phyloP scores from a whole-genome alignment of 2,888 invertebrate species.

The Eugnorisma glareosa region DNA sequence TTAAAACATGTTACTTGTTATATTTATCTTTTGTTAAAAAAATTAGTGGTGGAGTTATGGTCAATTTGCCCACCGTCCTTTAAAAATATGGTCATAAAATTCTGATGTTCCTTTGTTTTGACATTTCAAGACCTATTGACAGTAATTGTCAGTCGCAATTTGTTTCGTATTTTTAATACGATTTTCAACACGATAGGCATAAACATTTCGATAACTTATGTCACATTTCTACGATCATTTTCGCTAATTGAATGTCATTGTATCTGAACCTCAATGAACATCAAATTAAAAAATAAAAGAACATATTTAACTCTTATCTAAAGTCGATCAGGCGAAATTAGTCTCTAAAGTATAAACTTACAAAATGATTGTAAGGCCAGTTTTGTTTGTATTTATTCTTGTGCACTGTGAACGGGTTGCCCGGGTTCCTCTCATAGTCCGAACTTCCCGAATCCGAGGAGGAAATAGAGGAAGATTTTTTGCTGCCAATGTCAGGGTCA shows the following conservation, averaged over 20 bases:
- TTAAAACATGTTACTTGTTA: not conserved
- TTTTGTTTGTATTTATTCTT: constrained; percentile 83
- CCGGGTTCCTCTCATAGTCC: constrained; percentile 78
- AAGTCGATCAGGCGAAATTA: not conserved
- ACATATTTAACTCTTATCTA: not conserved
- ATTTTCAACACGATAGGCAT: not conserved
- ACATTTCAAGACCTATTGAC: not conserved
- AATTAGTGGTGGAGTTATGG: not conserved
- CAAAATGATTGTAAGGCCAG: constrained; percentile 82
- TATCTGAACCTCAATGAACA: not conserved
- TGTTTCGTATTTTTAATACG: not conserved
- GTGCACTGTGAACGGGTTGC: constrained; percentile 82
- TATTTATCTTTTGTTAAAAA: not conserved
- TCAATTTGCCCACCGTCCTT: not conserved
- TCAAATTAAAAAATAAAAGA: not conserved
- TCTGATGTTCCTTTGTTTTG: not conserved
- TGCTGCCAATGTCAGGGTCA: not conserved
- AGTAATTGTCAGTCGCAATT: not conserved
- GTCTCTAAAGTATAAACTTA: constrained; percentile 64
- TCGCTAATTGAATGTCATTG: not conserved
- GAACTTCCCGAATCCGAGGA: not conserved
- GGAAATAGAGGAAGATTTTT: not conserved
- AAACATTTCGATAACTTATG: not conserved
- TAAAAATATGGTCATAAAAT: not conserved
- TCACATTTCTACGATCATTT: not conserved